phyloP scores from a whole-genome alignment of 2,888 invertebrate species.

The Scaptomyza flava region DNA sequence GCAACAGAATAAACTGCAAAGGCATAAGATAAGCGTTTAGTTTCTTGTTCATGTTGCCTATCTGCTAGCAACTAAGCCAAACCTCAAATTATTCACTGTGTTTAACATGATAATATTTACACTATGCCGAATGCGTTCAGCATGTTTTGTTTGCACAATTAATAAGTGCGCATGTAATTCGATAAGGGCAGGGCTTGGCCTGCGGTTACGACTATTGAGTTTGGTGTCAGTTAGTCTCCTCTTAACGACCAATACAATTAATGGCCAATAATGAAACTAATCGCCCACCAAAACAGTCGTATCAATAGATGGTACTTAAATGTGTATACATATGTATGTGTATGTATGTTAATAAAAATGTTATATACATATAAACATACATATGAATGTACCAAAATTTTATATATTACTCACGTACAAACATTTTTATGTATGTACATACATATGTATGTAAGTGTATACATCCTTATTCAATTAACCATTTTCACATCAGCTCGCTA shows the following conservation, averaged over 20 bases:
- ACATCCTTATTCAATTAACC: background rate
- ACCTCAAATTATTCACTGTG: background rate
- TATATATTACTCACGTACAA: background rate
- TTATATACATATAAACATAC: background rate
- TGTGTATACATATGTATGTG: background rate
- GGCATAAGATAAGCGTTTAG: constrained; percentile 6
- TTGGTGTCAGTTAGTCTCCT: constrained; percentile 15
- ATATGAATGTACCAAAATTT: no score
- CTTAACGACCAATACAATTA: background rate
- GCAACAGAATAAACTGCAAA: constrained; percentile 38
- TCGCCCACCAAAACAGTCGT: background rate
- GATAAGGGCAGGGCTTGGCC: constrained; percentile 31
- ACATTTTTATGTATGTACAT: background rate
- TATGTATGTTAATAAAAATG: background rate
- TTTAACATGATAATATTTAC: constrained; percentile 26
- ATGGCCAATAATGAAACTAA: background rate
- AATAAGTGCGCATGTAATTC: constrained; percentile 49
- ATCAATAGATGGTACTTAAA: constrained; percentile 1
- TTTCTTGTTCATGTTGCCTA: constrained; percentile 9
- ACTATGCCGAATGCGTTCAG: background rate
- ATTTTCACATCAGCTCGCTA: constrained; percentile 29
- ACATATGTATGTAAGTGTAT: no score
- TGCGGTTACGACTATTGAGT: constrained; percentile 27
- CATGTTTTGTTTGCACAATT: constrained; percentile 49
- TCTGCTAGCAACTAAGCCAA: constrained; percentile 18